Conservation (phyloP, 2,113 vertebrate genomes). For the Ardeotis arabs region DNA sequence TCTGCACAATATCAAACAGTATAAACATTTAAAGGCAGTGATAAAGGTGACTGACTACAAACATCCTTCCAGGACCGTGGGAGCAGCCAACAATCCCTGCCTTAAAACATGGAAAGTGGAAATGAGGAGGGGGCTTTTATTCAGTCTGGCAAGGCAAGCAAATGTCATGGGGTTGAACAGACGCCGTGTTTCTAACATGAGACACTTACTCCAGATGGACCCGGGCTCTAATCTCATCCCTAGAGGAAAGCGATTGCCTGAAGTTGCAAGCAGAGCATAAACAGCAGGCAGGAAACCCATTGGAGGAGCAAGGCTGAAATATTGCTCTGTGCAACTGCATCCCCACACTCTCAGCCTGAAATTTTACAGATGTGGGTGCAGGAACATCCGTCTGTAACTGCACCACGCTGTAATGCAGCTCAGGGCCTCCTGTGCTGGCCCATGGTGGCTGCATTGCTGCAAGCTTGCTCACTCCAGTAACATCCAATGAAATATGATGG, state of each 20-base stretch:
- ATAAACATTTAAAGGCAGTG: neutral
- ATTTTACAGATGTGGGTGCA: neutral
- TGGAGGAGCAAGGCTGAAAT: neutral
- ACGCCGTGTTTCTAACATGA: neutral
- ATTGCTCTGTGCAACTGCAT: neutral
- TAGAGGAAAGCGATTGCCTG: neutral
- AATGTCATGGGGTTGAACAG: neutral
- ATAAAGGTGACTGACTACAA: neutral
- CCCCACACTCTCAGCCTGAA: neutral
- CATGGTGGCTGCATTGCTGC: neutral
- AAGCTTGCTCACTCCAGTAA: neutral
- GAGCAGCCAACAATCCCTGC: neutral
- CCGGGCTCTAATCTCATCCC: neutral
- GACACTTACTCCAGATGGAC: neutral
- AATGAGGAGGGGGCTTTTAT: neutral
- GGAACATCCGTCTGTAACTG: fast-evolving
- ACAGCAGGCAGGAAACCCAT: neutral
- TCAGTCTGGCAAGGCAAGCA: neutral
- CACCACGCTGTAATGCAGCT: fast-evolving
- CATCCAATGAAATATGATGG: slow-evolving; percentile 18
- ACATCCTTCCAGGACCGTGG: neutral
- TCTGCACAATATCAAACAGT: neutral
- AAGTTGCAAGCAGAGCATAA: neutral
- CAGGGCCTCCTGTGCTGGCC: neutral
- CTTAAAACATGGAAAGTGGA: neutral